A percentile compares a stretch with the other conserved stretches of the same genome.
Conservation (phyloP, 1,140 invertebrate species). For the Zelostemma sp. region DNA sequence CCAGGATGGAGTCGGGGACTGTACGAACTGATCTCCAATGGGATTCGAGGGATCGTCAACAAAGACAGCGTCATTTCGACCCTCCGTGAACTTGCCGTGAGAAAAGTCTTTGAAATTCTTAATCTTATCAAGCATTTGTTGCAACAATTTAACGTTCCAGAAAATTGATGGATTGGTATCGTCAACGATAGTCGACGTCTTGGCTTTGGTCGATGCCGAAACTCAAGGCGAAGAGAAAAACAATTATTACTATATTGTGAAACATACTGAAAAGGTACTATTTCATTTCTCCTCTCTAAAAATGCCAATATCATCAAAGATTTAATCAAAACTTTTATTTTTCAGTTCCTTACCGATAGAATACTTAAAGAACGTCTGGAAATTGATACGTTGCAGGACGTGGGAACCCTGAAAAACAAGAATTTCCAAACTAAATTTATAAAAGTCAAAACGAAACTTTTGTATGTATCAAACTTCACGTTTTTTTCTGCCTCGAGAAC, state of each 20-base stretch:
- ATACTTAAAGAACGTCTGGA: constrained; percentile 93
- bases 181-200: constrained; percentile 82
- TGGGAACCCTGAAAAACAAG: constrained; percentile 91
- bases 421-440: constrained; percentile 97
- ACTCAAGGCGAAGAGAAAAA: constrained; percentile 77
- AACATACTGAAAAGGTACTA: constrained; percentile 79
- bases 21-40: constrained; percentile 77
- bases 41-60: constrained; percentile 77
- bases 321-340: constrained; percentile 48
- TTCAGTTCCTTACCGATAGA: constrained; percentile 83
- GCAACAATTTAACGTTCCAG: constrained; percentile 63
- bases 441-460: constrained; percentile 97
- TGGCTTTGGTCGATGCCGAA: constrained; percentile 85
- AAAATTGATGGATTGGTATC: constrained; percentile 81
- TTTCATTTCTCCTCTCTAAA: background rate
- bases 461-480: constrained; percentile 84
- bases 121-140: background rate
- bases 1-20: constrained; percentile 68
- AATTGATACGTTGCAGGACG: constrained; percentile 92
- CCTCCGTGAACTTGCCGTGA: constrained; percentile 78
- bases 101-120: no score
- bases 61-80: constrained; percentile 78
- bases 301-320: constrained; percentile 1
- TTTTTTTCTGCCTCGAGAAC: no score
- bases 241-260: constrained; percentile 83